These are phyloP conservation scores for Lophura nycthemera DNA, from an alignment of 2,113 vertebrate genomes.

Conservation along the genomic window DNA sequence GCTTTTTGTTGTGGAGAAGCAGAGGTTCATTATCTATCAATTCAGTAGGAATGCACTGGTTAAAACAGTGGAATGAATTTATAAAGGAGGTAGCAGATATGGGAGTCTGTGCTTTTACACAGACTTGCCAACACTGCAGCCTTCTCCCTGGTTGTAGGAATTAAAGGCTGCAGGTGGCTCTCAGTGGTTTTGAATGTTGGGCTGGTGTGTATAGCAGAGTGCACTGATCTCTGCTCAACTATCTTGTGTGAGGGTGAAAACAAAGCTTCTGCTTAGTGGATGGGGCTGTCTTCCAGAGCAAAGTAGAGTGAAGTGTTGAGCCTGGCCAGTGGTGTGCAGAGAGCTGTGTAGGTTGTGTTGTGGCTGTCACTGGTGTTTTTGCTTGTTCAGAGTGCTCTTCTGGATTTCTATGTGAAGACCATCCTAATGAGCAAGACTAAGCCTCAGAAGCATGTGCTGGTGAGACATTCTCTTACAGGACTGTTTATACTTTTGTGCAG, in stretches of 20 bases:
- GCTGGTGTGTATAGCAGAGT: background rate
- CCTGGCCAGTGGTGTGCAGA: accelerated
- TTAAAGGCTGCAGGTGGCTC: background rate
- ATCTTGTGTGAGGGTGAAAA: background rate
- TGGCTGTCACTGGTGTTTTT: background rate
- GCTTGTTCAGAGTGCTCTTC: constrained; percentile 80
- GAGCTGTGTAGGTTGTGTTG: background rate
- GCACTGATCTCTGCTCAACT: background rate
- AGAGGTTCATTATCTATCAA: background rate
- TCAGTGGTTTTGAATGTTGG: background rate
- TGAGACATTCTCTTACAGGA: constrained; percentile 63
- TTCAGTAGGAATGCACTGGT: background rate
- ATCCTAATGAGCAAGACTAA: constrained; percentile 95
- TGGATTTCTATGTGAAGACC: constrained; percentile 95
- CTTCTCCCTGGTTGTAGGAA: background rate
- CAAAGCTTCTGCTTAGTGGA: background rate
- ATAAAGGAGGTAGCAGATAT: background rate
- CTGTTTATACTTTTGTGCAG: background rate
- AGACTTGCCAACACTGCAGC: background rate
- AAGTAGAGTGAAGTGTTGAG: background rate
- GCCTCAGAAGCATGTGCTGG: constrained; percentile 90
- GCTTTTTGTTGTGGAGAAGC: background rate
- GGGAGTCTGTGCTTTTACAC: background rate
- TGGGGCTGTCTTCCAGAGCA: background rate
- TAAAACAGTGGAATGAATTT: background rate